These are phyloP conservation scores for Pavo muticus DNA, from an alignment of 2,113 vertebrate genomes.

Conservation along the genomic window DNA sequence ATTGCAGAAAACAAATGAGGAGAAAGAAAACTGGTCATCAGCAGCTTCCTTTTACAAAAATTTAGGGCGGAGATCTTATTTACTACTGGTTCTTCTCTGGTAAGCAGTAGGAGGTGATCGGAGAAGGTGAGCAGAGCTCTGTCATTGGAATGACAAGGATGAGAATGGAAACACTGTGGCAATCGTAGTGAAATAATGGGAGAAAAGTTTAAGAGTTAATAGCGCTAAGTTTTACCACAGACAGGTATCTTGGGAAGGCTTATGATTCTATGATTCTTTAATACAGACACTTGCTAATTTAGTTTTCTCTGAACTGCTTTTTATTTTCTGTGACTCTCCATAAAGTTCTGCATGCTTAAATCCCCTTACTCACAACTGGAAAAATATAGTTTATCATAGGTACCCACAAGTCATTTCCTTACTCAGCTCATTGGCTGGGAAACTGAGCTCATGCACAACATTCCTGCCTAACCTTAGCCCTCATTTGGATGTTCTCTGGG, in stretches of 20 bases:
- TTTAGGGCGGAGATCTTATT: not conserved
- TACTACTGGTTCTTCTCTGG: not conserved
- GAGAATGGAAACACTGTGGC: not conserved
- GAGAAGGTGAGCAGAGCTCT: not conserved
- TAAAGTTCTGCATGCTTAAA: not conserved
- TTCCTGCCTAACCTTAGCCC: not conserved
- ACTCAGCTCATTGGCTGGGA: not conserved
- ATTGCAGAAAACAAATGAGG: not conserved
- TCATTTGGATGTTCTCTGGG: not conserved
- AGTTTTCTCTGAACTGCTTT: not conserved
- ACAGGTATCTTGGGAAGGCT: not conserved
- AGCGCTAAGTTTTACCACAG: not conserved
- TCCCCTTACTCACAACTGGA: not conserved
- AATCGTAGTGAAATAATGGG: not conserved
- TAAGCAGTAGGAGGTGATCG: not conserved
- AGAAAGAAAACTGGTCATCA: not conserved
- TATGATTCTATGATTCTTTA: not conserved
- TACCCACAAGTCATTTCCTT: accelerated
- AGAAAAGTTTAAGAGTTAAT: not conserved
- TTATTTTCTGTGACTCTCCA: not conserved
- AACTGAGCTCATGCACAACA: not conserved
- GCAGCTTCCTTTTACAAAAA: not conserved
- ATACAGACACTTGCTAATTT: not conserved
- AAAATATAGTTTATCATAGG: not conserved
- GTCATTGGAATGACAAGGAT: not conserved